Conservation (phyloP, 1,140 invertebrate species). For the Magallana angulata region DNA sequence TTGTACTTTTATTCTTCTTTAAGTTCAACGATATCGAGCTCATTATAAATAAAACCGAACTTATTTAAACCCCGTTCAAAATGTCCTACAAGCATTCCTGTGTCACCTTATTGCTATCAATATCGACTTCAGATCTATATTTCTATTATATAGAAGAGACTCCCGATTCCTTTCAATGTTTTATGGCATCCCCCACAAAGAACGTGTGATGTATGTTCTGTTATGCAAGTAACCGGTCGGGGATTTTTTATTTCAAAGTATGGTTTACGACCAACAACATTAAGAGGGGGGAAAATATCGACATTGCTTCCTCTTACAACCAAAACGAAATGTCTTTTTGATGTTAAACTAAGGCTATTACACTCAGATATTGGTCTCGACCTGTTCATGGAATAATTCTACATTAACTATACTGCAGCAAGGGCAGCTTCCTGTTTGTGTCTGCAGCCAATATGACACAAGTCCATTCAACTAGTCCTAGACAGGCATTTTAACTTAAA, state of each 20-base stretch:
- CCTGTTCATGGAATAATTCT: not conserved
- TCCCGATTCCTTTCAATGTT: not conserved
- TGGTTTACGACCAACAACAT: not conserved
- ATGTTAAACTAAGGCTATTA: not conserved
- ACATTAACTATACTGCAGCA: too few species aligned
- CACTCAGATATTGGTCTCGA: not conserved
- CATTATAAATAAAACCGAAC: not conserved
- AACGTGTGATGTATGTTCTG: not conserved
- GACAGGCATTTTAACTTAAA: too few species aligned
- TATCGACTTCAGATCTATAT: not conserved
- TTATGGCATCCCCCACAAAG: not conserved
- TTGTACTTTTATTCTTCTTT: not conserved
- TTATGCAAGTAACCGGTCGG: not conserved
- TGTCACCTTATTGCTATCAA: not conserved
- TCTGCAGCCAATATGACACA: too few species aligned
- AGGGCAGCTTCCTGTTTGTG: too few species aligned
- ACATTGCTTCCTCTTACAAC: not conserved
- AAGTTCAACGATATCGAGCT: not conserved
- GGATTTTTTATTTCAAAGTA: not conserved
- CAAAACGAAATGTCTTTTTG: not conserved
- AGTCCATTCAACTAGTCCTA: too few species aligned
- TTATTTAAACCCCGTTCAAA: slow-evolving; percentile 5
- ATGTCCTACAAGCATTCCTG: not conserved
- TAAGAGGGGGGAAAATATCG: not conserved
- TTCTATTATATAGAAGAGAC: not conserved